Percentiles rank a stretch among this genome's conserved stretches.
phyloP scores from a whole-genome alignment of 2,797 vertebrate genomes.

The Diplodus puntazzo region DNA sequence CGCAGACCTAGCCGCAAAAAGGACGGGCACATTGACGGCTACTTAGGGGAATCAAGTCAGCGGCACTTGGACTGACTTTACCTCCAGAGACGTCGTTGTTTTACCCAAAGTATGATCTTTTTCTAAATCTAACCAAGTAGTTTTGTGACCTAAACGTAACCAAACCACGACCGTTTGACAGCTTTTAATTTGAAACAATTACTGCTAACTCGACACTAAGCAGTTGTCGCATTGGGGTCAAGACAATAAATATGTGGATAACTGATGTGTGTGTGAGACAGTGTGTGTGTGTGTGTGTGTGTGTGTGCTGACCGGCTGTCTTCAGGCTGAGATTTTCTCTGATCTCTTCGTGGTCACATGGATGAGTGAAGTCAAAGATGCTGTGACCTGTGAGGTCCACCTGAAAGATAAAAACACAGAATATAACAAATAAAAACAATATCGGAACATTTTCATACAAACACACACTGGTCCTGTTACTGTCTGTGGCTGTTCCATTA shows the following conservation, averaged over 20 bases:
- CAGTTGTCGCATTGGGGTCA: too few species aligned
- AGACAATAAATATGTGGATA: not conserved
- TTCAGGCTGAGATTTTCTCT: conserved; percentile 95
- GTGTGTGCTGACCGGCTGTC: conserved; percentile 73
- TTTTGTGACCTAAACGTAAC: too few species aligned
- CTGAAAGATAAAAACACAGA: conserved; percentile 73
- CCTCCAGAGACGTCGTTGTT: too few species aligned
- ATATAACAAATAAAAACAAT: not conserved
- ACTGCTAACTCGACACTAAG: too few species aligned
- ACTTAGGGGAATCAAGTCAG: too few species aligned
- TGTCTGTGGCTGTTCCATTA: not conserved
- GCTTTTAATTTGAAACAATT: too few species aligned
- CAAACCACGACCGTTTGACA: too few species aligned
- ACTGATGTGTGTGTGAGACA: not conserved
- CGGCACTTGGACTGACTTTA: too few species aligned
- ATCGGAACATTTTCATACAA: not conserved
- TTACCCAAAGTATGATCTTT: too few species aligned
- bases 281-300: not conserved
- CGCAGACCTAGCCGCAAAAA: too few species aligned
- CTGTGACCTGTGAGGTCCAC: conserved; percentile 98
- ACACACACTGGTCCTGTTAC: not conserved
- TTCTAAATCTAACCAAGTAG: too few species aligned
- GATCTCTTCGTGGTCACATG: conserved; percentile 99
- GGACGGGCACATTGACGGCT: too few species aligned
- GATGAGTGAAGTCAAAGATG: conserved; percentile 99